Base-by-base conservation (phyloP, 2,888 invertebrate species). In the Mythimna ferrago region DNA sequence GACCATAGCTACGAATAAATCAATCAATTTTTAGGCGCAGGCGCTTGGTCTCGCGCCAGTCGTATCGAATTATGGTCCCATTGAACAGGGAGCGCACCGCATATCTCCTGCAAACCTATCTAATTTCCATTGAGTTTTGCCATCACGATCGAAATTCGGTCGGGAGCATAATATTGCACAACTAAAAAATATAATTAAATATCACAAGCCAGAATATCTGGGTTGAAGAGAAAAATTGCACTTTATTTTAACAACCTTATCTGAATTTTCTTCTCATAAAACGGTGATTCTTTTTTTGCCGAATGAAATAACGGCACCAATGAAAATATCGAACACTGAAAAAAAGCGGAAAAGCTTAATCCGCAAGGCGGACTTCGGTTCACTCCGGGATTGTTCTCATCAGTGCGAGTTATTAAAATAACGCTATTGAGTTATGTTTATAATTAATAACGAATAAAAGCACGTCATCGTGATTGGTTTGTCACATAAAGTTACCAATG, bases 281-380 rank as follows among this genome's bases (percentile, higher is more conserved):
- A 38, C n/a, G 2, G 41, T 2, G 7, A 14, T 62, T 41, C 0
- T 11, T 44, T 51, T 51, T 51, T 14, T 57, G 26, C 6, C 14
- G 6, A 2, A 21, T 26, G 6, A 48, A 61, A 21, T 61, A 71
- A 41, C 2, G 53, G 32, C n/a, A 16, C 6, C 16, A 44, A 21
- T 26, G n/a, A 62, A 72, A 60, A 65, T 71, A 71, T 64, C 11
- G 41, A 44, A 67, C 62, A 48, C 73, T 26, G 63, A 32, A 4
- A 21, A 56, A 51, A 57, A n/a, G 26, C 35, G 21, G 11, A 54
- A 73, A 73, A 54, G 11, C 14, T 66, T 69, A 58, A 63, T 69
- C 68, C 51, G 68, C 26, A 64, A 67, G 48, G 16, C 32, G 26
- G 72, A 72, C 35, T 56, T 56, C 14, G 26, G 35, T 21, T 32